phyloP scores from a whole-genome alignment of 2,797 vertebrate species.

The Gila robusta region DNA sequence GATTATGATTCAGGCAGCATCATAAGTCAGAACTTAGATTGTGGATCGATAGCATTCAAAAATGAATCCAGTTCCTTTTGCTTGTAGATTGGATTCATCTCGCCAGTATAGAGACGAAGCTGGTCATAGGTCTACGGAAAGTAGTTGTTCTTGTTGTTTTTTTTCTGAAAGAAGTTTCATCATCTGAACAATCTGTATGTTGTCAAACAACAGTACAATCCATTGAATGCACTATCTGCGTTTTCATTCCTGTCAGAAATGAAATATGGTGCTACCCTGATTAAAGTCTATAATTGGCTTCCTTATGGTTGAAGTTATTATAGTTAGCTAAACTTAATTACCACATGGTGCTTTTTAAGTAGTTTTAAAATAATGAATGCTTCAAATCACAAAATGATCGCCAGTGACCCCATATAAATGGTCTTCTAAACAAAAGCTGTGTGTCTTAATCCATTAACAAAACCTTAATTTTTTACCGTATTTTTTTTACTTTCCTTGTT shows the following conservation, averaged over 20 bases:
- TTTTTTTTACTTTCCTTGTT: not conserved
- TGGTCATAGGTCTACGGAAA: too few relatives aligned
- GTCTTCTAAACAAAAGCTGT: not conserved
- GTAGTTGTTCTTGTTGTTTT: too few relatives aligned
- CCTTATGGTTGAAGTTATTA: not conserved
- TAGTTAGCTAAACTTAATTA: not conserved
- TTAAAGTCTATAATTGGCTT: not conserved
- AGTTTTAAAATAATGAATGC: not conserved
- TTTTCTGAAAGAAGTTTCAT: not conserved
- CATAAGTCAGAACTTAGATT: too few relatives aligned
- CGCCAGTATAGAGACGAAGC: too few relatives aligned
- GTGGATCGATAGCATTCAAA: too few relatives aligned
- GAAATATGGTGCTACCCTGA: not conserved
- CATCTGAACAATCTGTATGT: not conserved
- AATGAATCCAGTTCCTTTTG: too few relatives aligned
- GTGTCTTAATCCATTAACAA: not conserved
- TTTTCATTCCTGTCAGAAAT: not conserved
- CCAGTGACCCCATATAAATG: not conserved
- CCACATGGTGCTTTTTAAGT: not conserved
- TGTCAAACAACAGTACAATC: not conserved
- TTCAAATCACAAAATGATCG: not conserved
- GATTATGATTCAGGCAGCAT: too few relatives aligned
- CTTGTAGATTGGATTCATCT: too few relatives aligned
- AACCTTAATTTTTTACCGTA: not conserved
- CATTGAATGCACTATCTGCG: not conserved